Base-by-base conservation (phyloP, 2,113 vertebrate species). In the Saccopteryx leptura region DNA sequence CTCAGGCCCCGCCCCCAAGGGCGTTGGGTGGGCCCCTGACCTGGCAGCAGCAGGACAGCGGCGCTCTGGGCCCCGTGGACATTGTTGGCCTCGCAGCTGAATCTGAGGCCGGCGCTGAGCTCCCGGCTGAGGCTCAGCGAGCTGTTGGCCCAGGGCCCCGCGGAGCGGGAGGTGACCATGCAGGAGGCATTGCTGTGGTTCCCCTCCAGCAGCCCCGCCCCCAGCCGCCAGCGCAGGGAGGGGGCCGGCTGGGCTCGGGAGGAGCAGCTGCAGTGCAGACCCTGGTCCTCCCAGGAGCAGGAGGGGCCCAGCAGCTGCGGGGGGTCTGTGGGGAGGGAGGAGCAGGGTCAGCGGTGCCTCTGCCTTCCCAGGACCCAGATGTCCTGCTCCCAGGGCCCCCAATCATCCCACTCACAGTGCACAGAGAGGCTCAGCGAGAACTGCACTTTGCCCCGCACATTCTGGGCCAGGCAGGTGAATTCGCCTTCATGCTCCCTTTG, bases 181-280 rank as follows among this genome's bases (percentile, higher is more conserved):
- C 80, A 19, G 80, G 96, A 86, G 74, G 21, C 61, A 0, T 93
- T 18, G 92, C 90, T 65, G 84, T 19, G 0, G 21, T 68, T 89
- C 52, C 46, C 95, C 56, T 50, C 89, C 80, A 95, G 75, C 69
- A 58, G 65, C 65, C 0, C 28, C 91, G 84, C 75, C 28, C 89
- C 90, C 4, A 97, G 68, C 61, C 18, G 0, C 97, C 96, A 97
- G 75, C 1, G 18, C 95, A 97, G 65, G 50, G 87, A 63, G 6
- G 96, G 90, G 46, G 54, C 24, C 0, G 96, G 97, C 58, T 2
- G 7, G 66, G 96, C 97, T 0, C 1, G 1, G 65, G 93, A 80
- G 39, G 92, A 93, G 58, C 97, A 98, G 84, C 3, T 39, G 76
- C 97, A 97, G 61, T 0, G 9, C 52, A 97, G 88, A 31, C 83